Evolutionary conservation across 2,113 vertebrate genomes (phyloP), one percentile per base, ranked within the genome.

Genomic region (Holacanthus passer): DNA sequence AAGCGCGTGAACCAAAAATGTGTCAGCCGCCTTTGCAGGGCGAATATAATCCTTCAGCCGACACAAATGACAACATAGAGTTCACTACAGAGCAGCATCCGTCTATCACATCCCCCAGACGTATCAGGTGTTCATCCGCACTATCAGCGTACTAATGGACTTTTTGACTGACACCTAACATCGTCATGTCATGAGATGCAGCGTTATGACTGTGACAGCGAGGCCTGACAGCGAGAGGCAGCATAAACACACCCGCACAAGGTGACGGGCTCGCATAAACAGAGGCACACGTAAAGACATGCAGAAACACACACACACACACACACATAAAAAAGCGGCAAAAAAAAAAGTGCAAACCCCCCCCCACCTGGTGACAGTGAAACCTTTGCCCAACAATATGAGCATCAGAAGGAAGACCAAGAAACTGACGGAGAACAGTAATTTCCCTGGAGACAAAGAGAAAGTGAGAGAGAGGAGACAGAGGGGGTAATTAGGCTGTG

Each of bases 401-500:
- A 98, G 96, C 95, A 97, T 97, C 85, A 98, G 95, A 69, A 98
- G 95, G 92, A 98, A 98, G 88, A 97, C 94, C 94, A 98, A 93
- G 94, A 97, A 98, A 92, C 97, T 98, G 93, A 97, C 93, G 29
- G 97, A 98, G 95, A 97, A 98, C 75, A 98, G 94, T 91, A 98
- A 95, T 94, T 98, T 98, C 93, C 96, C 97, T 98, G 93, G 84
- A 92, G 92, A 83, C 24, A 78, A 81, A 86, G 73, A 88, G 76
- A 84, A 82, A 83, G 87, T 48, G 53, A 52, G 70, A 79, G 86
- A 82, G 82, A 81, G 50, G 82, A 80, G 52, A 81, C 73, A 84
- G 62, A 84, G 75, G 77, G 79, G 77, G 72, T 88, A 94, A 94
- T 91, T 94, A 94, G 91, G 87, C 87, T 88, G 89, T 74, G 73